Evolutionary conservation across 2,888 invertebrate genomes (phyloP), one percentile per base, ranked within the genome.

Genomic region (Andricus curvator): DNA sequence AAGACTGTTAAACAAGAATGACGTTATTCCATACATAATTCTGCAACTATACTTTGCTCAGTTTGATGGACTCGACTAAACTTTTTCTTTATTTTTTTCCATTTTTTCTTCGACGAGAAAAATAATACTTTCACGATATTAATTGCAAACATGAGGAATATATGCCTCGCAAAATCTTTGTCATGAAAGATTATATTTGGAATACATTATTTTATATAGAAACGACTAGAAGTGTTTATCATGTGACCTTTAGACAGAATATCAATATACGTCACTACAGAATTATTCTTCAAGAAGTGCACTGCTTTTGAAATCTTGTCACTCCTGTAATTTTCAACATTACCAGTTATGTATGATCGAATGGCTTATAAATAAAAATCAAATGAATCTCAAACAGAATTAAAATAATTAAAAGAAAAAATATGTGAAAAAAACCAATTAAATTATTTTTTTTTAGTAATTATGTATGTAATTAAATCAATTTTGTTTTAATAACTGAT

Each of bases 141-240:
- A 56, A 15, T 29, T 29, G 13, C 48, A 51, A 51, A 51, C 6
- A 25, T 5, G 33, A 74, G 29, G 15, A 74, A 60, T 37, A 37
- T 9, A 37, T 60, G 74, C n/a, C 8, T 56, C 2, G 56, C 13
- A n/a, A 74, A 60, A 37, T 37, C 56, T 5, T 13, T 29, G n/a
- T 56, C 9, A 33, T 60, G 74, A 74, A 22, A 70, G 44, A 44
- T 70, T 48, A 70, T 70, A 70, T 48, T 33, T 51, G 25, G 29
- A 70, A 70, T 70, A 29, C 29, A 70, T 70, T 44, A 70, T 70
- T 70, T 70, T 70, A 70, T 70, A 51, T 20, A 70, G 48, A 25
- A 13, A n/a, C 56, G 33, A 56, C n/a, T 33, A 56, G 11, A 74
- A 56, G n/a, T 56, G 56, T 56, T 56, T 74, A 74, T 74, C 74